A percentile compares a stretch with the other conserved stretches of the same genome.
Evolutionary conservation across 2,797 vertebrate species (phyloP).

Genomic region (Gymnoscopelus braueri): DNA sequence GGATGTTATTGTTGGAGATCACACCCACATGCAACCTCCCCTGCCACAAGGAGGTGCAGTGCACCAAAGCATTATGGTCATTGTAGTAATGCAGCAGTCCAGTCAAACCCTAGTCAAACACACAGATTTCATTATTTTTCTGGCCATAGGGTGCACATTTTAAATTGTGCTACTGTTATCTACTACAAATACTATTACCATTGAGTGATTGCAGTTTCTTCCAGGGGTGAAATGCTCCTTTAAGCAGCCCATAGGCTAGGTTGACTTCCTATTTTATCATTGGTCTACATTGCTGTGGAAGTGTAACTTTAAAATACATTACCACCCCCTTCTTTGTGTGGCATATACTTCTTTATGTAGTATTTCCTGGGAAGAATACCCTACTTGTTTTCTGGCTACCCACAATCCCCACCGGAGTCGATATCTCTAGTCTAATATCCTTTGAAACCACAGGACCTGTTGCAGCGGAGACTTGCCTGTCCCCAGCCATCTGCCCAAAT

Average conservation of each 20-base stretch:
- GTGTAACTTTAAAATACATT: not conserved
- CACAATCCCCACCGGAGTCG: constrained; percentile 46
- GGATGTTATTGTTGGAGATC: too few relatives aligned
- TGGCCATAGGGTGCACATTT: too few relatives aligned
- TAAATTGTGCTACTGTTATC: too few relatives aligned
- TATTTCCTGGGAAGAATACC: constrained; percentile 6
- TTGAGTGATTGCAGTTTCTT: too few relatives aligned
- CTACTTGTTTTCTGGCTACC: constrained; percentile 1
- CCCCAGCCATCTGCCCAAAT: constrained; percentile 38
- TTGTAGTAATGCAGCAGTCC: too few relatives aligned
- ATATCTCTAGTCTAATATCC: constrained; percentile 44
- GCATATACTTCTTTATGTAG: not conserved
- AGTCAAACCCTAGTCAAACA: too few relatives aligned
- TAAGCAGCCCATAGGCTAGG: constrained; percentile 3
- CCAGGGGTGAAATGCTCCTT: too few relatives aligned
- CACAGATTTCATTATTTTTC: too few relatives aligned
- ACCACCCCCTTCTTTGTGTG: not conserved
- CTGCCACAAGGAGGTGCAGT: too few relatives aligned
- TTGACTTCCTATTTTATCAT: constrained; percentile 15
- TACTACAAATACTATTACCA: too few relatives aligned
- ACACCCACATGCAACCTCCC: too few relatives aligned
- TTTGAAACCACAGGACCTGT: constrained; percentile 45
- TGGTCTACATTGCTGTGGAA: not conserved
- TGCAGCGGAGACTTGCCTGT: constrained; percentile 22
- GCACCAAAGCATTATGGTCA: too few relatives aligned